Percentiles rank a stretch among this genome's conserved stretches.
These are phyloP conservation scores for Craseonycteris thonglongyai DNA, from an alignment of 2,113 vertebrate species.

Conservation along the genomic window DNA sequence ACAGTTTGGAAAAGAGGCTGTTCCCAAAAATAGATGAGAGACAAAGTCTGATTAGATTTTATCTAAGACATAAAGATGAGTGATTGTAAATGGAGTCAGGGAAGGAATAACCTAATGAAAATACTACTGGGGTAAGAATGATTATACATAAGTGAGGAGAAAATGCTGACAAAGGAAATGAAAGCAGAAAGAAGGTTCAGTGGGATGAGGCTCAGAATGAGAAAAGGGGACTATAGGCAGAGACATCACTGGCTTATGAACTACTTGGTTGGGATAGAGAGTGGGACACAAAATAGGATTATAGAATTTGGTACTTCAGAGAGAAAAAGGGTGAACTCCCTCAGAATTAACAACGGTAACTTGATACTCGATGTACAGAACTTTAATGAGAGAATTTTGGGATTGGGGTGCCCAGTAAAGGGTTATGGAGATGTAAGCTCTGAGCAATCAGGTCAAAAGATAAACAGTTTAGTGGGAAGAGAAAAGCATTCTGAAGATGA, in stretches of 20 bases:
- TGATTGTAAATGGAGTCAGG: not conserved
- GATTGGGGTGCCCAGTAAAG: accelerated
- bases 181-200: not conserved
- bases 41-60: not conserved
- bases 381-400: not conserved
- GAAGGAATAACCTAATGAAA: not conserved
- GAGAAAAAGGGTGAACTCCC: not conserved
- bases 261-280: not conserved
- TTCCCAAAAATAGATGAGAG: not conserved
- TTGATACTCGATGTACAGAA: not conserved
- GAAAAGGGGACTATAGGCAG: not conserved
- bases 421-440: not conserved
- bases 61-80: not conserved
- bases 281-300: not conserved
- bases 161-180: not conserved
- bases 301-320: not conserved
- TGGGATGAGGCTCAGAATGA: not conserved
- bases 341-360: not conserved
- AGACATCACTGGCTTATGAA: not conserved
- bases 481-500: not conserved
- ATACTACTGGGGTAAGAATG: not conserved
- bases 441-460: not conserved
- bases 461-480: not conserved
- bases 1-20: not conserved
- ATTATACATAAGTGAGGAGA: not conserved